These are phyloP conservation scores for Perizoma affinitatum DNA, from an alignment of 2,888 invertebrate species.

Conservation along the genomic window DNA sequence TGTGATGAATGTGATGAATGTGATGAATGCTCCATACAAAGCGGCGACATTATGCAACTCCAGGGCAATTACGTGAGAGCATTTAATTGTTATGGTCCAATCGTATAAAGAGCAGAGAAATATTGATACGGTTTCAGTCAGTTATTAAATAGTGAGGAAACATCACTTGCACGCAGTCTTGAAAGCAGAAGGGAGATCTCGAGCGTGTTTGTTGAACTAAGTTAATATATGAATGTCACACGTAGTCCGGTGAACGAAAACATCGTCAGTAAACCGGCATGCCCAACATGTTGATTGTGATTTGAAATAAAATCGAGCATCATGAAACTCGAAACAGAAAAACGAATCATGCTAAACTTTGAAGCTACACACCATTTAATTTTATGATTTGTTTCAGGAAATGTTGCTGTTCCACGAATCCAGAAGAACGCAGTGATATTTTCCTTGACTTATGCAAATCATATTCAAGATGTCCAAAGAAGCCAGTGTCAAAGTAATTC, in stretches of 20 bases:
- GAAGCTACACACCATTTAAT: not conserved
- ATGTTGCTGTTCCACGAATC: conserved; percentile 4
- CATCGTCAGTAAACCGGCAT: no score
- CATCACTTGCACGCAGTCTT: not conserved
- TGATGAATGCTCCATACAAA: conserved; percentile 12
- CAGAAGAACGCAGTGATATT: conserved; percentile 4
- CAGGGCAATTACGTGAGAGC: not conserved
- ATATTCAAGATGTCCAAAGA: conserved; percentile 27
- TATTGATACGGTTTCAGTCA: conserved; percentile 2
- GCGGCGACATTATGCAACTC: not conserved
- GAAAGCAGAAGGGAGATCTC: not conserved
- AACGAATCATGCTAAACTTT: no score
- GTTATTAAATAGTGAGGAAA: not conserved
- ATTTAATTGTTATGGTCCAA: conserved; percentile 8
- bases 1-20: not conserved
- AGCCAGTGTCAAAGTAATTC: conserved; percentile 26
- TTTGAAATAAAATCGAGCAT: no score
- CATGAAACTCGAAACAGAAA: no score
- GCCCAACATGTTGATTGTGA: no score
- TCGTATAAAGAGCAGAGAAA: conserved; percentile 14
- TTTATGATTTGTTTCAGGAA: conserved; percentile 10
- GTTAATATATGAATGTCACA: no score
- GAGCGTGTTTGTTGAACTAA: not conserved
- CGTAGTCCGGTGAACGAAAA: no score
- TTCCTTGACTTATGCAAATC: not conserved